Evolutionary conservation across 2,113 vertebrate genomes (phyloP).

Genomic region (Meleagris gallopavo): DNA sequence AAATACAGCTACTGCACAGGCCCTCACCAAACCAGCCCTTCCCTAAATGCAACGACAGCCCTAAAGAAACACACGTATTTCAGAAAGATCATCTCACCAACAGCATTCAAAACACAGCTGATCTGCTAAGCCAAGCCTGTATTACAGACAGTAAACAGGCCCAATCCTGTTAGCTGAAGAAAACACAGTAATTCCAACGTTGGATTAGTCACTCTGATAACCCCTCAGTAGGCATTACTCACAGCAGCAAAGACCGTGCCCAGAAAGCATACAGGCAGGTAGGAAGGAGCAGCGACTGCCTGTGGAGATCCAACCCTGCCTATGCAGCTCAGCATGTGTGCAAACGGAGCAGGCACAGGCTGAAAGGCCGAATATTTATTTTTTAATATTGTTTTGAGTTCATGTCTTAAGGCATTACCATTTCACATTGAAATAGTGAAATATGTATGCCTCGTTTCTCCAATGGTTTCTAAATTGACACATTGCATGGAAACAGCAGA

Average conservation of each 20-base stretch:
- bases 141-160: slow-evolving; percentile 42
- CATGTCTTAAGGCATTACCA: slow-evolving; percentile 38
- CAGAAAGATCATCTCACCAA: slow-evolving; percentile 38
- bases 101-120: slow-evolving; percentile 60
- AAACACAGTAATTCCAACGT: not conserved
- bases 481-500: not conserved
- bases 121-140: slow-evolving; percentile 60
- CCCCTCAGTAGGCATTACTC: not conserved
- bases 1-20: not conserved
- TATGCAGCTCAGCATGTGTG: not conserved
- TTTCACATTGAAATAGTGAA: slow-evolving; percentile 46
- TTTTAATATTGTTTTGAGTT: slow-evolving; percentile 30
- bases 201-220: slow-evolving; percentile 27
- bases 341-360: not conserved
- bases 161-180: slow-evolving; percentile 18
- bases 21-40: not conserved
- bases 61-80: not conserved
- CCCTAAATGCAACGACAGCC: not conserved
- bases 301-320: not conserved
- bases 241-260: not conserved
- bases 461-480: slow-evolving; percentile 22
- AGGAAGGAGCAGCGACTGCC: not conserved
- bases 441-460: slow-evolving; percentile 48
- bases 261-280: not conserved
- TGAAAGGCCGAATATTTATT: slow-evolving; percentile 7